Conservation (phyloP, 2,113 vertebrate species). For the Perca fluviatilis region DNA sequence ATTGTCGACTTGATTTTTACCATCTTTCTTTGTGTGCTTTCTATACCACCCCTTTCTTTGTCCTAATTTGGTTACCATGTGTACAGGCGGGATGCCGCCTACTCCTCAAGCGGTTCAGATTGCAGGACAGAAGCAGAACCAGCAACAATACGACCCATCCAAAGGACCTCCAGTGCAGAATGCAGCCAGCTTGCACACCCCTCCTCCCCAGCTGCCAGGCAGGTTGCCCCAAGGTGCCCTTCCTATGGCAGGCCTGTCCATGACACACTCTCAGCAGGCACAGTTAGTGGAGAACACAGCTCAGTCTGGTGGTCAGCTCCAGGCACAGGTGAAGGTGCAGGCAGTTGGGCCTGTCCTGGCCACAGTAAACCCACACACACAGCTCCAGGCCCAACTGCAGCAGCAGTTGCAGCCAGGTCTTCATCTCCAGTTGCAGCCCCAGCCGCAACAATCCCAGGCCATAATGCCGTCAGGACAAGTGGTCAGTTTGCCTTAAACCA, state of each 20-base stretch:
- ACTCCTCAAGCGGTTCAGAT: constrained; percentile 86
- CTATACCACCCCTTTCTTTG: constrained; percentile 55
- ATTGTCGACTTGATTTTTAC: constrained; percentile 35
- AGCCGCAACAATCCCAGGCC: constrained; percentile 82
- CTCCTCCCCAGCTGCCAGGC: constrained; percentile 88
- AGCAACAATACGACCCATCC: constrained; percentile 91
- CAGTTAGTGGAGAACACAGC: constrained; percentile 83
- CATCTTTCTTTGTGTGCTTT: constrained; percentile 60
- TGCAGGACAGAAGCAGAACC: constrained; percentile 88
- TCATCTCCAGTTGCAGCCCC: constrained; percentile 86
- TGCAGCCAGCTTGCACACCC: constrained; percentile 87
- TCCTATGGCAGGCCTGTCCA: constrained; percentile 85
- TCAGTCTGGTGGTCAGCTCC: constrained; percentile 79
- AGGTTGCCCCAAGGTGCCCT: constrained; percentile 84
- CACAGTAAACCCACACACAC: constrained; percentile 83
- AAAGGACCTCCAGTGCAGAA: constrained; percentile 93
- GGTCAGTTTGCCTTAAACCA: constrained; percentile 71
- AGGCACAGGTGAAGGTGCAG: constrained; percentile 88
- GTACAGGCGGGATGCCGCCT: constrained; percentile 88
- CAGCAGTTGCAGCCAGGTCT: constrained; percentile 87
- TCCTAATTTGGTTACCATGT: constrained; percentile 71
- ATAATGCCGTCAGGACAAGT: constrained; percentile 83
- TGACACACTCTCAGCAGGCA: constrained; percentile 86
- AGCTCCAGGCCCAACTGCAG: constrained; percentile 87
- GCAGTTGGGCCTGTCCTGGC: constrained; percentile 76